Base-by-base conservation (phyloP, 2,113 vertebrate genomes). In the Etheostoma cragini region DNA sequence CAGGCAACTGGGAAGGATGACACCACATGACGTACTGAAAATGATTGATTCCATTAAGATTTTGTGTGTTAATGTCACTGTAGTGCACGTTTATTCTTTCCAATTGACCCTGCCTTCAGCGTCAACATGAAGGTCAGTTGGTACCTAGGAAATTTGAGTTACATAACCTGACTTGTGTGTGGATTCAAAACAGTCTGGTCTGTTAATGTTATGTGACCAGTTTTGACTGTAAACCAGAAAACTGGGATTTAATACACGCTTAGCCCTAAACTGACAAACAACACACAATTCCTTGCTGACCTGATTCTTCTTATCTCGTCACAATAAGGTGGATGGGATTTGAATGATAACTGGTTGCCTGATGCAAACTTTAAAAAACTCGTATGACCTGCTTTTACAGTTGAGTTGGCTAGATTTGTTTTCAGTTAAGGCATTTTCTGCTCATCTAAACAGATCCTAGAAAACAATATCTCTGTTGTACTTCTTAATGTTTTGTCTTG, bases 171-270 rank as follows among this genome's bases (percentile, higher is more conserved):
- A 46, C 58, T 65, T 88, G 76, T 89, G 84, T 91, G 85, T 78
- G 76, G 78, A 54, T 77, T 91, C 87, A 90, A 88, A 93, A 91
- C 89, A 91, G 57, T 80, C 76, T 78, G 71, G 83, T 90, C 90
- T 90, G 88, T 60, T 88, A 91, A 83, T 91, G 87, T 93, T 89
- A 90, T 82, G 80, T 89, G 90, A 87, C 71, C 81, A 58, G 73
- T 91, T 87, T 92, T 93, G 89, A 90, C 85, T 88, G 82, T 87
- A 91, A 89, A 92, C 81, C 81, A 90, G 69, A 79, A 81, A 88
- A 85, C 82, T 71, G 81, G 80, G 87, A 88, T 88, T 86, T 87
- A 85, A 88, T 73, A 83, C 62, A 71, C 19, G 38, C 52, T 85
- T 47, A 79, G 76, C 66, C 62, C 49, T 19, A 30, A 53, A 82